A percentile compares a stretch with the other conserved stretches of the same genome.
These are phyloP conservation scores for Hemaris fuciformis DNA, from an alignment of 2,888 invertebrate species.

Conservation along the genomic window DNA sequence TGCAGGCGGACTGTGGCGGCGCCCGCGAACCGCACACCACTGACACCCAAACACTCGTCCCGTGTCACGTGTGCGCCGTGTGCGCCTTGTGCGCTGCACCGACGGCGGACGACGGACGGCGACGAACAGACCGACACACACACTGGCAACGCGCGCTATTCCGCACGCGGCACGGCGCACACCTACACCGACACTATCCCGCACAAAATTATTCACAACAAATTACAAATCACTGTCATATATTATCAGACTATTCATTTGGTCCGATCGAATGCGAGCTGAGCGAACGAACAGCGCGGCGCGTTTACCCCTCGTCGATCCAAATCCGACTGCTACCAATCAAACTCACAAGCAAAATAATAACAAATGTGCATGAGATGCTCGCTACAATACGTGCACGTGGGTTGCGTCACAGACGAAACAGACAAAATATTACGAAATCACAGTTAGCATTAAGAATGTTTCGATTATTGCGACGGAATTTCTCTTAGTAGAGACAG, in stretches of 20 bases:
- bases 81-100: constrained; percentile 47
- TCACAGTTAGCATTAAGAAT: constrained; percentile 42
- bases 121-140: constrained; percentile 24
- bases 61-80: constrained; percentile 70
- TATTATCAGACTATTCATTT: constrained; percentile 53
- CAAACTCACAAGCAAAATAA: constrained; percentile 87
- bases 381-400: constrained; percentile 75
- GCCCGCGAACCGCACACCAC: constrained; percentile 66
- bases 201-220: constrained; percentile 62
- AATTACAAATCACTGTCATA: constrained; percentile 54
- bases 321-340: constrained; percentile 73
- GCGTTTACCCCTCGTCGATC: constrained; percentile 66
- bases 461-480: constrained; percentile 53
- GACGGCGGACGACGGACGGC: constrained; percentile 21
- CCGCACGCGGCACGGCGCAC: constrained; percentile 17
- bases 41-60: constrained; percentile 74
- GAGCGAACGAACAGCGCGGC: constrained; percentile 64
- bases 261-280: constrained; percentile 51
- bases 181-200: constrained; percentile 55
- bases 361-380: constrained; percentile 86
- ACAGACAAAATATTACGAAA: constrained; percentile 54
- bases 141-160: neutral
- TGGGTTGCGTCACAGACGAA: constrained; percentile 76
- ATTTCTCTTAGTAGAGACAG: constrained; percentile 54
- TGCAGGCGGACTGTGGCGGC: constrained; percentile 68